Base-by-base conservation (phyloP, 2,113 vertebrate species). In the Collichthys lucidus region DNA sequence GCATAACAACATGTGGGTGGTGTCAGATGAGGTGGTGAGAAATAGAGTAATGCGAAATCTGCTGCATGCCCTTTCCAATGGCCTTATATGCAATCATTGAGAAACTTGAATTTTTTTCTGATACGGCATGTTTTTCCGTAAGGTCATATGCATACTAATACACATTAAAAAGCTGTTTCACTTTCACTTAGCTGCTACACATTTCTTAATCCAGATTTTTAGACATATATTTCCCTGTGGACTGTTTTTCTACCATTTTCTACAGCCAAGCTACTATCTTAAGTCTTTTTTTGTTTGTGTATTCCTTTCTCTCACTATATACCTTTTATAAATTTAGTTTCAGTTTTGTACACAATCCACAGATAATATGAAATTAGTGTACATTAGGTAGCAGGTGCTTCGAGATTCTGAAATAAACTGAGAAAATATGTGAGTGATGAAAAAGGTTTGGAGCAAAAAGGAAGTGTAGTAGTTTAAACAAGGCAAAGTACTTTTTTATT, bases 391-490 rank as follows among this genome's bases (percentile, higher is more conserved):
- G 77, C 42, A 80, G 64, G 31, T 57, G 65, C 47, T 66, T 42
- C 5, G 12, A 50, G 24, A 40, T 63, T 75, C 3, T 62, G 57
- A 81, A 66, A 72, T 50, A 60, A 84, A 76, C 53, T 72, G 56
- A 72, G 35, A 59, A 78, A 79, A 81, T 76, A 68, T 1, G 0
- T 7, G 3, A 74, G 50, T 14, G 40, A 61, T 47, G 29, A 69
- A 56, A 70, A 74, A 74, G 47, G 46, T 26, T 77, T 35, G 31
- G 31, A 35, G 31, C 6, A 35, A 35, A 35, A 35, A 35, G 6
- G 22, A 29, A 66, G 16, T 62, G 17, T 7, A 16, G 14, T 22
- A 3, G 60, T 59, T 80, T 22, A 56, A 68, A 65, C 17, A 59
- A 59, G 44, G 11, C 4, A 59, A 79, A 55, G 52, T 11, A 35